A percentile compares a stretch with the other conserved stretches of the same genome.
Conservation (phyloP, 2,888 invertebrate genomes). For the Ischnura elegans region DNA sequence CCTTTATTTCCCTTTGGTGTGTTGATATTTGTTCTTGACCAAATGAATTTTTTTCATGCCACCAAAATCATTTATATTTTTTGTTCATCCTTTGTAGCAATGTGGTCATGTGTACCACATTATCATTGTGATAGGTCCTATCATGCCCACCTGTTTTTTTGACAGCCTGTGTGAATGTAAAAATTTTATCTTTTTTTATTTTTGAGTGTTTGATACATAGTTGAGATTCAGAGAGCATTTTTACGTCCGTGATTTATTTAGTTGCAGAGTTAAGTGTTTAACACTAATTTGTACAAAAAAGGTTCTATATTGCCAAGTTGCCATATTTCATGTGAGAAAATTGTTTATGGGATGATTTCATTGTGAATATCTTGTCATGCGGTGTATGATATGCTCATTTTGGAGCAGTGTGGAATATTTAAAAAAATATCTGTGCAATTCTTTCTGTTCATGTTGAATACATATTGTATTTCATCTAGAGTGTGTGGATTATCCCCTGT, state of each 20-base stretch:
- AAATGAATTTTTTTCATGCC: constrained; percentile 51
- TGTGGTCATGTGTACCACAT: constrained; percentile 57
- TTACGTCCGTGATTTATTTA: constrained; percentile 63
- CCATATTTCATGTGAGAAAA: constrained; percentile 62
- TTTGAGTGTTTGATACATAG: constrained; percentile 66
- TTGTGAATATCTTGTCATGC: constrained; percentile 50
- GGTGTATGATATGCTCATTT: constrained; percentile 55
- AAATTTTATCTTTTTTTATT: constrained; percentile 59
- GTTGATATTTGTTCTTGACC: constrained; percentile 63
- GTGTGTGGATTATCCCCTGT: constrained; percentile 59
- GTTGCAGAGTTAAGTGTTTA: constrained; percentile 67
- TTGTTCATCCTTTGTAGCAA: constrained; percentile 53
- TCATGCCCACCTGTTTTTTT: constrained; percentile 66
- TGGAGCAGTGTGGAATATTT: constrained; percentile 19
- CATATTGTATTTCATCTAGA: constrained; percentile 56
- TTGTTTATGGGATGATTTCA: constrained; percentile 58
- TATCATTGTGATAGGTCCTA: constrained; percentile 60
- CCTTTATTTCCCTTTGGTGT: constrained; percentile 37
- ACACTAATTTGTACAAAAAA: constrained; percentile 66
- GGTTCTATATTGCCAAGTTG: constrained; percentile 67
- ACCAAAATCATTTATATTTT: constrained; percentile 50
- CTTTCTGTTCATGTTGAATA: constrained; percentile 55
- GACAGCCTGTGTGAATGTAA: constrained; percentile 65
- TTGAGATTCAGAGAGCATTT: constrained; percentile 64
- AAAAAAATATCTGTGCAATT: constrained; percentile 49